These are phyloP conservation scores for Sminthurinus aureus DNA, from an alignment of 2,888 invertebrate species.

Conservation along the genomic window DNA sequence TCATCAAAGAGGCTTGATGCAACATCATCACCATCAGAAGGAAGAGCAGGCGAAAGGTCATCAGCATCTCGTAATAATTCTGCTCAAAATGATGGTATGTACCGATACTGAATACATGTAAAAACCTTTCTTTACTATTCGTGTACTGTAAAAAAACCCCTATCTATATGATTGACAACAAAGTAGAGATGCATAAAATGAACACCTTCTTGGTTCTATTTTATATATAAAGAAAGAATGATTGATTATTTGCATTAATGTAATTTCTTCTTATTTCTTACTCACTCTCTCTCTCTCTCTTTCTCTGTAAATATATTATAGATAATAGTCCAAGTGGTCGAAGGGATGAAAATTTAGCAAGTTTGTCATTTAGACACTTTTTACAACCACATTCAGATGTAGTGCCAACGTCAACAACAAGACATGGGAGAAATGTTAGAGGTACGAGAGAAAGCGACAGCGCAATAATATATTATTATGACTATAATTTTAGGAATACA, in stretches of 20 bases:
- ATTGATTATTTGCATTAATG: too few relatives aligned
- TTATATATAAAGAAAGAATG: too few relatives aligned
- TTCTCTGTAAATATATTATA: too few relatives aligned
- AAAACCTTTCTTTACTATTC: too few relatives aligned
- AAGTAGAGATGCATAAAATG: too few relatives aligned
- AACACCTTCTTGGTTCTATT: too few relatives aligned
- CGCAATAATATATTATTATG: too few relatives aligned
- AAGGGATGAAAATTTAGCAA: slow-evolving; percentile 74
- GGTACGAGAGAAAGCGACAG: slow-evolving; percentile 42
- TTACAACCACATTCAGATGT: slow-evolving; percentile 63
- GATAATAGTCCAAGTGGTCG: slow-evolving; percentile 63
- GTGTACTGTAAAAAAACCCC: too few relatives aligned
- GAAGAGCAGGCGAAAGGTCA: slow-evolving; percentile 14
- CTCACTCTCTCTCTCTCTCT: too few relatives aligned
- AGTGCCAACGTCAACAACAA: slow-evolving; percentile 51
- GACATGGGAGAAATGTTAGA: slow-evolving; percentile 45
- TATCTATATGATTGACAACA: too few relatives aligned
- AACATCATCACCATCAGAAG: slow-evolving; percentile 42
- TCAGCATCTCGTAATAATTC: background rate
- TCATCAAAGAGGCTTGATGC: slow-evolving; percentile 51
- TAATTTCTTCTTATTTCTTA: background rate
- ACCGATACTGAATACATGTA: background rate
- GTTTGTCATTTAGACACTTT: slow-evolving; percentile 85
- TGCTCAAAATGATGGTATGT: slow-evolving; percentile 6
- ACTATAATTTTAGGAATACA: too few relatives aligned